Evolutionary conservation across 2,113 vertebrate species (phyloP), one percentile per base, ranked within the genome.

Genomic region (cat (Felis catus)): DNA sequence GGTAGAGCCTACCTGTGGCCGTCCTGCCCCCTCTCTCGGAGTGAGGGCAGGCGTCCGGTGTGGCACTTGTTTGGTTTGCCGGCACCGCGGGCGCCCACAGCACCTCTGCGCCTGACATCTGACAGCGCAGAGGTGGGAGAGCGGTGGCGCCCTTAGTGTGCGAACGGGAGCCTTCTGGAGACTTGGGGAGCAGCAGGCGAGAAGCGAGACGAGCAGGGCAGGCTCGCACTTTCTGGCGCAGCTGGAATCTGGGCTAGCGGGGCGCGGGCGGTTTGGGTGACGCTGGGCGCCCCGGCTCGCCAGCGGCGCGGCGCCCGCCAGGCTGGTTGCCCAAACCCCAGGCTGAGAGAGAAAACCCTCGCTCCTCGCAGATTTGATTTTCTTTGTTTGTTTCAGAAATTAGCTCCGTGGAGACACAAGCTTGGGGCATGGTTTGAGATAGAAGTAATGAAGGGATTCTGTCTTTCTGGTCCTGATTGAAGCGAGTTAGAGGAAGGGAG

Each of bases 351-450:
- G 41, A 68, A 65, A 80, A 74, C 71, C 81, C 85, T 78, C 11
- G 85, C 68, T 89, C 79, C 91, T 91, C 58, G 36, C 63, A 61
- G 55, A 91, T 91, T 95, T 88, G 93, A 19, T 94, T 97, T 98
- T 98, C 98, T 98, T 98, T 98, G 97, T 98, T 98, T 98, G 98
- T 98, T 98, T 98, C 97, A 95, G 94, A 98, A 98, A 98, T 98
- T 95, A 98, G 97, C 92, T 92, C 78, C 7, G 41, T 83, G 95
- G 93, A 95, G 97, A 91, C 84, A 33, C 70, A 84, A 9, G 92
- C 88, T 76, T 33, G 84, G 93, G 89, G 82, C 85, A 45, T 25
- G 85, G 68, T 91, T 88, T 94, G 88, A 83, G 92, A 55, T 13
- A n/a, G 90, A 73, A 58, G 71, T 39, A 31, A 83, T 51, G 48